These are phyloP conservation scores for Glomeris marginata DNA, from an alignment of 2,888 invertebrate genomes.

Conservation along the genomic window DNA sequence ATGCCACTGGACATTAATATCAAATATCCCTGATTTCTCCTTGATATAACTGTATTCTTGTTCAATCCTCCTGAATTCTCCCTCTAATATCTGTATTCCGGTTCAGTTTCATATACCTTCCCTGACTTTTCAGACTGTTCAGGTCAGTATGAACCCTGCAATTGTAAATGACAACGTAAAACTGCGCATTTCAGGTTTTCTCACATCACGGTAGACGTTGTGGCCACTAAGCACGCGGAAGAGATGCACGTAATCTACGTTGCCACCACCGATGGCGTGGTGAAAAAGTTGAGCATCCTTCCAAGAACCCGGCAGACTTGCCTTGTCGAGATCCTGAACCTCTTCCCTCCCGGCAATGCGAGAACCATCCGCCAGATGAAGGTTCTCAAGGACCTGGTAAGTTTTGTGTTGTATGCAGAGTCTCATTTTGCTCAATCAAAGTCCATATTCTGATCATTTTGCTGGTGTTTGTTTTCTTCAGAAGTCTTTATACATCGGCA, in stretches of 20 bases:
- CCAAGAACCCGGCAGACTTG: constrained; percentile 57
- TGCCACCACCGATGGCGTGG: constrained; percentile 54
- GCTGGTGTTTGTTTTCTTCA: constrained; percentile 22
- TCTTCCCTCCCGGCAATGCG: constrained; percentile 40
- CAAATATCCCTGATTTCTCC: too few relatives aligned
- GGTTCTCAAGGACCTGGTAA: constrained; percentile 42
- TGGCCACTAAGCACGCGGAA: constrained; percentile 49
- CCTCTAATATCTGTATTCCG: too few relatives aligned
- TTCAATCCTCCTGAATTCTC: too few relatives aligned
- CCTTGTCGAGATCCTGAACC: constrained; percentile 68
- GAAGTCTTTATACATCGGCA: constrained; percentile 63
- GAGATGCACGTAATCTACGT: constrained; percentile 63
- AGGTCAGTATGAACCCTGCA: too few relatives aligned
- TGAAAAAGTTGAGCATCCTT: constrained; percentile 65
- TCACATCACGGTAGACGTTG: constrained; percentile 58
- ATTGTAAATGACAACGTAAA: constrained; percentile 2
- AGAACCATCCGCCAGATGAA: constrained; percentile 51
- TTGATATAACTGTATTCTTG: too few relatives aligned
- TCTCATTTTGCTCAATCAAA: constrained; percentile 17
- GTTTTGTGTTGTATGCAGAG: constrained; percentile 11
- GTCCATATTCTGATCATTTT: too few relatives aligned
- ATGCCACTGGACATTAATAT: too few relatives aligned
- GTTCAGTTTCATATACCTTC: too few relatives aligned
- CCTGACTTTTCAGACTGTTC: too few relatives aligned
- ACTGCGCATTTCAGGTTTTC: constrained; percentile 24